Evolutionary conservation across 2,113 vertebrate species (phyloP).

Genomic region (Gopherus evgoodei): DNA sequence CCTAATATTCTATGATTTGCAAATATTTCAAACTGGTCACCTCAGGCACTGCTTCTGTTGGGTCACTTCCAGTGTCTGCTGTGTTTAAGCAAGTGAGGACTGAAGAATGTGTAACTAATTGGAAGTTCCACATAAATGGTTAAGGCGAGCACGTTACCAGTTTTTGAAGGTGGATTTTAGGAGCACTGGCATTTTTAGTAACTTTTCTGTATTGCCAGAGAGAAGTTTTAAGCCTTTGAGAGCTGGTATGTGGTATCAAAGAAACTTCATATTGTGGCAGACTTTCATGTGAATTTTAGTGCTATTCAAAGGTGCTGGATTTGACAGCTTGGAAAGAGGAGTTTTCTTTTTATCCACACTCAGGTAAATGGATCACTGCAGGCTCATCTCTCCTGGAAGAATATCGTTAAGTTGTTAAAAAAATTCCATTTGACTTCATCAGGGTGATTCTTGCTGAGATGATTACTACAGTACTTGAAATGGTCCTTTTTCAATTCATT

Average conservation of each 20-base stretch:
- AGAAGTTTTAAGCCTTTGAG: neutral
- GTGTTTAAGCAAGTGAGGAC: constrained; percentile 33
- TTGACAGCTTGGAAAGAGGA: neutral
- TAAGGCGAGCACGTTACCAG: neutral
- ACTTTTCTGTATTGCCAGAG: neutral
- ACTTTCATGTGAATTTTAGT: accelerated
- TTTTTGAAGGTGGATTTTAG: neutral
- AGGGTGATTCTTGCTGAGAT: neutral
- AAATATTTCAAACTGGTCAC: neutral
- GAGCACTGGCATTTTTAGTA: neutral
- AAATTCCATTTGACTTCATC: neutral
- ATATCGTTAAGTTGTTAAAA: neutral
- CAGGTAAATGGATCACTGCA: neutral
- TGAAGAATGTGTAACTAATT: constrained; percentile 52
- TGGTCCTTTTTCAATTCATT: neutral
- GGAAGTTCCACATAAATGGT: neutral
- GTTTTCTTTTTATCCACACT: neutral
- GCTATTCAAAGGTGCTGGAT: neutral
- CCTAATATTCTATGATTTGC: neutral
- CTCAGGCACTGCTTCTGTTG: constrained; percentile 10
- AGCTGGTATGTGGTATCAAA: neutral
- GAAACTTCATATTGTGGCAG: accelerated
- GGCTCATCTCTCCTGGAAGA: accelerated
- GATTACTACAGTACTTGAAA: neutral
- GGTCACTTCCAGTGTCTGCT: constrained; percentile 52